Percentiles rank a stretch among this genome's conserved stretches.
Conservation (phyloP, 2,888 invertebrate species). For the Acrocyrtus sp. region DNA sequence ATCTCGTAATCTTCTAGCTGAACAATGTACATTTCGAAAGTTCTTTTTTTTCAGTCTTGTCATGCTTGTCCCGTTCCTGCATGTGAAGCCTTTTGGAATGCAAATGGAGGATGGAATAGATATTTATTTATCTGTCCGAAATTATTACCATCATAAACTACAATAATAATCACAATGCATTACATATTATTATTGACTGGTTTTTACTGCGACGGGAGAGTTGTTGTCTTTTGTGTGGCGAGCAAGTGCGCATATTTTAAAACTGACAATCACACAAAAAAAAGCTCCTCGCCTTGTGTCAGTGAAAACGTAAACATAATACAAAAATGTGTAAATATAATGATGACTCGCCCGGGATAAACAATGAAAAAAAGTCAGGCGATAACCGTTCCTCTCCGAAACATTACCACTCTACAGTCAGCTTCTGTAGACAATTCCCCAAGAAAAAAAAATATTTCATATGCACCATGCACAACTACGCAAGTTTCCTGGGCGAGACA, state of each 20-base stretch:
- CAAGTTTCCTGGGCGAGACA: background rate
- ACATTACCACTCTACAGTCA: no score
- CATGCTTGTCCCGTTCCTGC: no score
- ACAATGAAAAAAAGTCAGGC: constrained; percentile 9
- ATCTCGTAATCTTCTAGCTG: no score
- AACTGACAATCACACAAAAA: background rate
- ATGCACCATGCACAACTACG: constrained; percentile 22
- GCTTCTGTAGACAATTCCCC: no score
- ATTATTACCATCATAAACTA: constrained; percentile 30
- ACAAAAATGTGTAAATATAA: background rate
- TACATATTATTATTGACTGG: background rate
- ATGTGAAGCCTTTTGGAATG: background rate
- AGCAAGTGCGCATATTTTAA: background rate
- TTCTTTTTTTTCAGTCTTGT: no score
- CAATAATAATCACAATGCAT: constrained; percentile 1
- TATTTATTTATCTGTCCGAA: constrained; percentile 7
- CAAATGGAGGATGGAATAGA: background rate
- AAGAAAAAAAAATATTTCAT: no score
- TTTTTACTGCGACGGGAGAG: background rate
- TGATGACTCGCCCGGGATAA: constrained; percentile 14
- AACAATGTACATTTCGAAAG: no score
- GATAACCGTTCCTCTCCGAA: constrained; percentile 5
- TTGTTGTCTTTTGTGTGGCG: no score
- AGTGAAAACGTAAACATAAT: background rate
- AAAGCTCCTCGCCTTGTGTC: background rate